Evolutionary conservation across 2,888 invertebrate genomes (phyloP).

Genomic region (Rhyacophila evoluta): DNA sequence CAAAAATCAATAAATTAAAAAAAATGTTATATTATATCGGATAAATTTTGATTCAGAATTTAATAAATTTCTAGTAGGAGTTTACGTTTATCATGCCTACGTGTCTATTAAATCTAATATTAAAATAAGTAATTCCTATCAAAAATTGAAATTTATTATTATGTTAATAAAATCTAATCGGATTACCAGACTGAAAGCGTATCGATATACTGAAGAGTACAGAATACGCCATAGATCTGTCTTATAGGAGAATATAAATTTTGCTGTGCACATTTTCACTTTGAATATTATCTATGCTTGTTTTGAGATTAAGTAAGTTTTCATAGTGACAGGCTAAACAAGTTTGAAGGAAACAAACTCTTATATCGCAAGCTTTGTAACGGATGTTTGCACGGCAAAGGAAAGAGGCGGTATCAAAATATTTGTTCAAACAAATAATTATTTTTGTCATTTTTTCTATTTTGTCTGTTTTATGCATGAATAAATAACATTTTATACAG

Average conservation of each 20-base stretch:
- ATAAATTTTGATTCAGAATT: too few relatives aligned
- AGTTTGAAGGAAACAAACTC: slow-evolving; percentile 10
- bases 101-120: too few relatives aligned
- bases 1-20: too few relatives aligned
- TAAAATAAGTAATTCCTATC: too few relatives aligned
- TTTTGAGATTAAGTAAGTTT: neutral
- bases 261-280: neutral
- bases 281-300: neutral
- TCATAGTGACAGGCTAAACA: slow-evolving; percentile 4
- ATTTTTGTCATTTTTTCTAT: neutral
- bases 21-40: too few relatives aligned
- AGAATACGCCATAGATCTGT: neutral
- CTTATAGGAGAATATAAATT: neutral
- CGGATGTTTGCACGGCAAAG: slow-evolving; percentile 20
- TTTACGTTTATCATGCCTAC: too few relatives aligned
- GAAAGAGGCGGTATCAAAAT: neutral
- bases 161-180: too few relatives aligned
- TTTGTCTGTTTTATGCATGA: neutral
- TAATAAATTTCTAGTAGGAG: too few relatives aligned
- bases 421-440: neutral
- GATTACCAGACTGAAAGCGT: too few relatives aligned
- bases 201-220: too few relatives aligned
- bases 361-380: neutral
- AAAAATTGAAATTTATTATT: too few relatives aligned
- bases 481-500: too few relatives aligned